Conservation (phyloP, 2,113 vertebrate species). For the Lipophrys pholis region DNA sequence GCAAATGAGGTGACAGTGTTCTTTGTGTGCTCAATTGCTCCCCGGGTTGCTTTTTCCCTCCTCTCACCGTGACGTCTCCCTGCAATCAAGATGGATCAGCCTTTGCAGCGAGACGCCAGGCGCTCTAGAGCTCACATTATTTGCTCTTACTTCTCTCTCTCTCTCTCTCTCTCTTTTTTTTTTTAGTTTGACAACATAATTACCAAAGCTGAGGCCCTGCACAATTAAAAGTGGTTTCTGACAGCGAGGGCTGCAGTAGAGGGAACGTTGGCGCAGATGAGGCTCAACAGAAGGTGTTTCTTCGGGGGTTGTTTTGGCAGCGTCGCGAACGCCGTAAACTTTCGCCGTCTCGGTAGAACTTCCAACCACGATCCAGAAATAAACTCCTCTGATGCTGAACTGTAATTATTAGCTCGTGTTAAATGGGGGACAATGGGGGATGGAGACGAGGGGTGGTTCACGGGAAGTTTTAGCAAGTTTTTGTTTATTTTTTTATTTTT, state of each 20-base stretch:
- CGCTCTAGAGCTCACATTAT: conserved; percentile 53
- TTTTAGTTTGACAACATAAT: conserved; percentile 76
- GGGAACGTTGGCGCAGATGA: conserved; percentile 25
- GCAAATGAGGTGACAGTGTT: conserved; percentile 62
- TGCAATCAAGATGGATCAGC: conserved; percentile 55
- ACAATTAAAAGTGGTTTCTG: conserved; percentile 76
- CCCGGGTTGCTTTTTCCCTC: conserved; percentile 33
- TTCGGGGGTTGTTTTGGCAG: background rate
- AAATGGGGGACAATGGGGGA: too few relatives aligned
- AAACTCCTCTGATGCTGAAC: too few relatives aligned
- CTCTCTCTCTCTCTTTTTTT: too few relatives aligned
- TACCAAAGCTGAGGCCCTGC: conserved; percentile 54
- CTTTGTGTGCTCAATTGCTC: conserved; percentile 67
- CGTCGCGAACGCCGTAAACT: background rate
- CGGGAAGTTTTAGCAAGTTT: too few relatives aligned
- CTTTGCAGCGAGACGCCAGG: conserved; percentile 34
- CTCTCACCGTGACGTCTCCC: conserved; percentile 36
- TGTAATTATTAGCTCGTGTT: too few relatives aligned
- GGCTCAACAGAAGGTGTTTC: conserved; percentile 39
- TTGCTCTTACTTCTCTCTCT: conserved; percentile 49
- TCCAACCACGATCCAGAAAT: too few relatives aligned
- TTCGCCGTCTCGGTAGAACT: background rate
- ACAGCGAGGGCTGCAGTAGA: conserved; percentile 47
- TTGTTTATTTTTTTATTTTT: too few relatives aligned
- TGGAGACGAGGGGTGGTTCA: too few relatives aligned